Base-by-base conservation (phyloP, 2,113 vertebrate genomes). In the Pelvicachromis taeniatus region DNA sequence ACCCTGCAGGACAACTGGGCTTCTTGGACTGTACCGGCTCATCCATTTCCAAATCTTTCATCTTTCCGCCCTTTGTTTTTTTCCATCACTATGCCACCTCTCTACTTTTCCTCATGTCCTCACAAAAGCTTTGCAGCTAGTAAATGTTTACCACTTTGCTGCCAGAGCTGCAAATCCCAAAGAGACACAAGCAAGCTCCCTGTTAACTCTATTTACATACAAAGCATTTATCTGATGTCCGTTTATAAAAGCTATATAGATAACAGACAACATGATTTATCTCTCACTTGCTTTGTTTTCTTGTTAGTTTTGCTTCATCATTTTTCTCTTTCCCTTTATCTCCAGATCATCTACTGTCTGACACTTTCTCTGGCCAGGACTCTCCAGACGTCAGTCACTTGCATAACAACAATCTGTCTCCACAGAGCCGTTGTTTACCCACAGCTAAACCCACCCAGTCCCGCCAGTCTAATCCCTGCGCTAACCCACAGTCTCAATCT, bases 261-360 rank as follows among this genome's bases (percentile, higher is more conserved):
- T 56, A 23, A 52, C 13, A 63, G n/a, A 65, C 26, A 48, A 8
- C 19, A 23, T 11, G 8, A 26, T 81, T 21, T 21, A 53, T 56
- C 3, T 42, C 14, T 58, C 2, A 19, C 42, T 55, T 65, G 21
- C 55, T 16, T 52, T 73, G 9, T 68, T 12, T 77, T 77, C 21
- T 56, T 6, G 9, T 50, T 33, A 70, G 6, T 23, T 10, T 14
- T 8, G 9, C 16, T 19, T 19, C 26, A 13, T 31, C 2, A 16
- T 19, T 19, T 50, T 21, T 84, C 1, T 75, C n/a, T n/a, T n/a
- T n/a, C n/a, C n/a, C n/a, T 73, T 16, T 77, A 3, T 85, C 90
- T 93, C 21, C 94, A 99, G 98, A 98, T 95, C 98, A 98, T 95
- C 95, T 99, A 83, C 90, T 99, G 80, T 97, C 98, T 84, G 97